Evolutionary conservation across 2,888 invertebrate genomes (phyloP).

Genomic region (Eledone cirrhosa): DNA sequence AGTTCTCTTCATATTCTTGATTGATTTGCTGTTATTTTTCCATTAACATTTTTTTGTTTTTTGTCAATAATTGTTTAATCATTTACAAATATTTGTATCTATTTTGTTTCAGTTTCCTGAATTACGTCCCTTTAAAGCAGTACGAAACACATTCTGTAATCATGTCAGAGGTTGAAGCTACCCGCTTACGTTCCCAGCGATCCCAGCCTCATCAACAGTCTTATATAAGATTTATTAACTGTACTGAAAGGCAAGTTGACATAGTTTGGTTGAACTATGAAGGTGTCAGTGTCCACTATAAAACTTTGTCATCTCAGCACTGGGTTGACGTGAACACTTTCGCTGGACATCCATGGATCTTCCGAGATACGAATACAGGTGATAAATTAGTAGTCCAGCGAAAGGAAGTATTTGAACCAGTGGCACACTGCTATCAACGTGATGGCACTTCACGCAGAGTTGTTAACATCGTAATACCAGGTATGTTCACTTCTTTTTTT

Average conservation of each 20-base stretch:
- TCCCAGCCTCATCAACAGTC: slow-evolving; percentile 53
- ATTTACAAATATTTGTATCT: too few relatives aligned
- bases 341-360: slow-evolving; percentile 86
- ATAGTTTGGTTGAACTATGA: slow-evolving; percentile 82
- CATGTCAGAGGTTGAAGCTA: too few relatives aligned
- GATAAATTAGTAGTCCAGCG: slow-evolving; percentile 74
- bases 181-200: neutral
- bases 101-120: too few relatives aligned
- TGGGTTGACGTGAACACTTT: slow-evolving; percentile 78
- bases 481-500: neutral
- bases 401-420: slow-evolving; percentile 58
- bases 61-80: too few relatives aligned
- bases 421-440: slow-evolving; percentile 29
- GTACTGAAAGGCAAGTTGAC: slow-evolving; percentile 71
- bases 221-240: slow-evolving; percentile 74
- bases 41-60: too few relatives aligned
- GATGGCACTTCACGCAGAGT: neutral
- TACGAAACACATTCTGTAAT: too few relatives aligned
- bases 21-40: too few relatives aligned
- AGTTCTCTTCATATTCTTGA: too few relatives aligned
- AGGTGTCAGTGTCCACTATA: slow-evolving; percentile 74
- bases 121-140: too few relatives aligned
- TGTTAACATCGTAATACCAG: slow-evolving; percentile 5
- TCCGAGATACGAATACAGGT: slow-evolving; percentile 76
- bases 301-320: slow-evolving; percentile 71